These are phyloP conservation scores for Brevipalpus yothersi DNA, from an alignment of 1,140 invertebrate species.

Conservation along the genomic window DNA sequence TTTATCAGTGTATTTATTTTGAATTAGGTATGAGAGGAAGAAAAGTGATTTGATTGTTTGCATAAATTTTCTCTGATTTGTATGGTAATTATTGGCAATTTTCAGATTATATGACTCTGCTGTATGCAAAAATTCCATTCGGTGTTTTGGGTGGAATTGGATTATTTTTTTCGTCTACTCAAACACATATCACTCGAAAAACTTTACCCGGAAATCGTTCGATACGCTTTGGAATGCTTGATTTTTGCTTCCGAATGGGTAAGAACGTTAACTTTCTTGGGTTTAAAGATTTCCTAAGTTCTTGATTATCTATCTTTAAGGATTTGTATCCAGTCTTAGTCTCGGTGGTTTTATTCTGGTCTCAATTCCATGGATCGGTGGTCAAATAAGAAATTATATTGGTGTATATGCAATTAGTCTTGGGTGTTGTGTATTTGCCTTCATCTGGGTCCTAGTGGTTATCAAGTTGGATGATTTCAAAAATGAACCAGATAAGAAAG, in stretches of 20 bases:
- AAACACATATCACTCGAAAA: background rate
- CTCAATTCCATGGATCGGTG: background rate
- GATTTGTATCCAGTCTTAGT: background rate
- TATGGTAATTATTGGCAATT: too few relatives aligned
- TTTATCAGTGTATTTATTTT: too few relatives aligned
- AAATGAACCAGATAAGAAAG: background rate
- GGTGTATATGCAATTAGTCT: background rate
- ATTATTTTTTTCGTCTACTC: background rate
- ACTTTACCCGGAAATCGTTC: background rate
- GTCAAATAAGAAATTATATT: background rate
- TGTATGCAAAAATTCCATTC: background rate
- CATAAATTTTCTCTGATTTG: too few relatives aligned
- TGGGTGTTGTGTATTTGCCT: background rate
- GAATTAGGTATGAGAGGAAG: too few relatives aligned
- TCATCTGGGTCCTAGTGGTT: background rate
- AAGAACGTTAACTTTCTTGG: background rate
- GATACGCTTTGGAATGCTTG: conserved; percentile 3
- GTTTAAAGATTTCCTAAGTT: background rate
- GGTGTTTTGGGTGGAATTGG: background rate
- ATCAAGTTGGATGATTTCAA: background rate
- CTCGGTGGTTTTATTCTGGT: background rate
- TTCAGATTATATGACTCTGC: background rate
- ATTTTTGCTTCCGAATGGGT: conserved; percentile 4
- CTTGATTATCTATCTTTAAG: background rate
- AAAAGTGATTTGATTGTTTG: too few relatives aligned